Conservation (phyloP, 2,888 invertebrate genomes). For the Dorcus hopei region DNA sequence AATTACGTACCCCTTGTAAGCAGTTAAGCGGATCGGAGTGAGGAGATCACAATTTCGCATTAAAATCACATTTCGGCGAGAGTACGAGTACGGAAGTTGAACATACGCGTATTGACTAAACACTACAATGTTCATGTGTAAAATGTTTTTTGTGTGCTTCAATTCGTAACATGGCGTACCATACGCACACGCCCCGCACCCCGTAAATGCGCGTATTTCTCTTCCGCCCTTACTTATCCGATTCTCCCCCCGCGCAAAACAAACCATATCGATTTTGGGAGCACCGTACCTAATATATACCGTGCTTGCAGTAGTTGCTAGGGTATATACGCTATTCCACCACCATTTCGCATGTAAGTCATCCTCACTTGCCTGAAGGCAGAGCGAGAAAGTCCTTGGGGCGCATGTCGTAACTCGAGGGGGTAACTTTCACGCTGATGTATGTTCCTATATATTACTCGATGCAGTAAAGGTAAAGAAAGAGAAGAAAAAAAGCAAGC, state of each 20-base stretch:
- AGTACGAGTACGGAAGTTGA: slow-evolving; percentile 19
- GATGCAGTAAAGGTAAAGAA: slow-evolving; percentile 32
- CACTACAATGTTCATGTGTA: slow-evolving; percentile 45
- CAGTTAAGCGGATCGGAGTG: neutral
- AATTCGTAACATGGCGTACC: slow-evolving; percentile 50
- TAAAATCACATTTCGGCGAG: slow-evolving; percentile 23
- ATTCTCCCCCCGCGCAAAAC: slow-evolving; percentile 42
- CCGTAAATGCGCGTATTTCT: slow-evolving; percentile 36
- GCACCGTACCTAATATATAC: slow-evolving; percentile 45
- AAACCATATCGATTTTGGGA: slow-evolving; percentile 53
- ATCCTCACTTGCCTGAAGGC: slow-evolving; percentile 19
- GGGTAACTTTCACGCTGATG: slow-evolving; percentile 33
- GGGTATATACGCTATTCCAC: slow-evolving; percentile 37
- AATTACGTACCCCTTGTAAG: slow-evolving; percentile 13
- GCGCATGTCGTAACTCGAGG: slow-evolving; percentile 24
- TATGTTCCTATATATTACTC: slow-evolving; percentile 40
- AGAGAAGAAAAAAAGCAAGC: slow-evolving; percentile 32
- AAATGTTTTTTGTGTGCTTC: slow-evolving; percentile 43
- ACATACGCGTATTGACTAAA: slow-evolving; percentile 39
- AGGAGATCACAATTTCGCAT: neutral
- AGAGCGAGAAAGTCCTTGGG: slow-evolving; percentile 17
- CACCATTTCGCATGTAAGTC: slow-evolving; percentile 33
- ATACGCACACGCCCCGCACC: slow-evolving; percentile 40
- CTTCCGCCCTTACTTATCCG: slow-evolving; percentile 40
- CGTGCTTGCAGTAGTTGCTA: slow-evolving; percentile 40